Base-by-base conservation (phyloP, 2,113 vertebrate species). In the Cynoglossus semilaevis region DNA sequence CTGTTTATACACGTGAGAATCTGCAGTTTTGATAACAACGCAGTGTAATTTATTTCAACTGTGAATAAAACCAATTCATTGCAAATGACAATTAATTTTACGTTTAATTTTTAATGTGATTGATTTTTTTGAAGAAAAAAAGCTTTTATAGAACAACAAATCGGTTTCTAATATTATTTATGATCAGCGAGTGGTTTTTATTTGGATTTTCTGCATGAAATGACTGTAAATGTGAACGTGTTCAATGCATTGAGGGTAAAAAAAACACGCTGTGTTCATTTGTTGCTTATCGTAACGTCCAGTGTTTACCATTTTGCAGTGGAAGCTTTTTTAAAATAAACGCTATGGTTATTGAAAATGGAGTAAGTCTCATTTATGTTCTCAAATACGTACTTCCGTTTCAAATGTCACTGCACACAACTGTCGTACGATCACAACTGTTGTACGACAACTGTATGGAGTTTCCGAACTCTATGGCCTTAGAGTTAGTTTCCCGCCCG, bases 261-360 rank as follows among this genome's bases (percentile, higher is more conserved):
- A 54, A 55, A 58, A 43, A 60, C 49, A 70, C 58, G 59, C 44
- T 77, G 77, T 80, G 62, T 47, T 72, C 36, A 67, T 69, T 56
- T 67, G 72, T 74, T 82, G 15, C 64, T 34, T 86, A 76, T 83
- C 66, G 85, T 88, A 79, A 58, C 22, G 72, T 73, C 38, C 15
- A 48, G 68, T 83, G 80, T 83, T 69, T 58, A 58, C 54, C 70
- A 77, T 85, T 85, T 84, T 81, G 71, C 71, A 76, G 64, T 80
- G 52, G 45, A 77, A 62, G 51, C 58, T 82, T 88, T 88, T 88
- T 52, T 79, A 75, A 51, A 87, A 84, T 86, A 88, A 88, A 85
- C 0, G 44, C 72, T 62, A 63, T 78, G 69, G 77, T 70, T 50
- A 67, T 67, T 38, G 54, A 29, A 62, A 48, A 3, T 2, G 0